phyloP scores from a whole-genome alignment of 2,888 invertebrate species.

The Euspilapteryx auroguttella region DNA sequence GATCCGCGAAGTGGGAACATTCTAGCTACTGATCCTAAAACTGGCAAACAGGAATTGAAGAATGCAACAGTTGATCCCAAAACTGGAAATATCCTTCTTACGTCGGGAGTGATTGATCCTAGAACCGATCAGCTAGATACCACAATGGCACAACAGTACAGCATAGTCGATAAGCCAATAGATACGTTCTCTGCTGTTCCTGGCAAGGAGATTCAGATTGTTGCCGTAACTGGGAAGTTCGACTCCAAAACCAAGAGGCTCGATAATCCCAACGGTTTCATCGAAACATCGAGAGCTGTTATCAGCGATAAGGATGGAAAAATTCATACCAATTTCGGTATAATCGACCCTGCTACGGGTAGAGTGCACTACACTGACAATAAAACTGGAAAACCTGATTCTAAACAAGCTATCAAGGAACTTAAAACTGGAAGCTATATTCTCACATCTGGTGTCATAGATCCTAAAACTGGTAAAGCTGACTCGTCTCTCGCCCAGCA shows the following conservation, averaged over 20 bases:
- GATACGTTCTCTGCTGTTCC: slow-evolving; percentile 34
- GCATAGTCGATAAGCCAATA: slow-evolving; percentile 62
- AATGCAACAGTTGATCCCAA: slow-evolving; percentile 48
- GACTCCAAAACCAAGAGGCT: slow-evolving; percentile 63
- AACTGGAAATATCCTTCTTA: slow-evolving; percentile 53
- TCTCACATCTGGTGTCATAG: slow-evolving; percentile 61
- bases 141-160: slow-evolving; percentile 61
- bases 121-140: slow-evolving; percentile 61
- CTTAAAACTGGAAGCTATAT: slow-evolving; percentile 59
- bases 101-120: slow-evolving; percentile 60
- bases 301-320: slow-evolving; percentile 72
- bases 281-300: slow-evolving; percentile 53
- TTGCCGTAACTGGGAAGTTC: slow-evolving; percentile 62
- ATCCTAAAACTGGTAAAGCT: slow-evolving; percentile 64
- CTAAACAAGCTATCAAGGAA: slow-evolving; percentile 61
- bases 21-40: slow-evolving; percentile 35
- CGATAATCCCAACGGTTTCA: slow-evolving; percentile 57
- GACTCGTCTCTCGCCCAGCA: slow-evolving; percentile 67
- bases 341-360: slow-evolving; percentile 64
- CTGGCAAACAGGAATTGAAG: slow-evolving; percentile 42
- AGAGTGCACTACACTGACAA: slow-evolving; percentile 60
- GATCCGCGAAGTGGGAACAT: slow-evolving; percentile 64
- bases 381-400: slow-evolving; percentile 63
- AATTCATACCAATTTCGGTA: slow-evolving; percentile 67
- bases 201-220: slow-evolving; percentile 56